Percentiles rank a stretch among this genome's conserved stretches.
Conservation (phyloP, 2,888 invertebrate genomes). For the Crossocerus cetratus region DNA sequence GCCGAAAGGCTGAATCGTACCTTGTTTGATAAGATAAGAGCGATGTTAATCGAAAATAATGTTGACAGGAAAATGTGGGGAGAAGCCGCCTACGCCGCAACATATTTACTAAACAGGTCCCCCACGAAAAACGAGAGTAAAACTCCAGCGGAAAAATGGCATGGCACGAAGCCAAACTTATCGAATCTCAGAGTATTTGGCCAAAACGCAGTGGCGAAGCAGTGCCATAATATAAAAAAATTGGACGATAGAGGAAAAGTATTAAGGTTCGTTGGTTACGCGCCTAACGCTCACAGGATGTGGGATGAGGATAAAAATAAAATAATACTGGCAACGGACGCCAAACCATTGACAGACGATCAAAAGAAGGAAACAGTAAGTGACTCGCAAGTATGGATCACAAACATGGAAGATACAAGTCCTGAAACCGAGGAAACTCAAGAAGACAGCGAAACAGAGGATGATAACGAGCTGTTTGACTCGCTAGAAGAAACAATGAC, state of each 20-base stretch:
- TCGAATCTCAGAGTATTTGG: conserved; percentile 64
- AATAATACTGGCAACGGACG: conserved; percentile 42
- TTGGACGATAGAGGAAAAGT: conserved; percentile 59
- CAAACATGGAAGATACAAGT: background rate
- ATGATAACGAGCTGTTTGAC: background rate
- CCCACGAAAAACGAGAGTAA: conserved; percentile 37
- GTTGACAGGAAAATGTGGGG: conserved; percentile 62
- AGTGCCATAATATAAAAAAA: conserved; percentile 54
- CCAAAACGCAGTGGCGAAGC: conserved; percentile 55
- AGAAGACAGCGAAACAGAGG: background rate
- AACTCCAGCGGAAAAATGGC: conserved; percentile 65
- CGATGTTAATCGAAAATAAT: conserved; percentile 56
- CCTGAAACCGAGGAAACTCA: background rate
- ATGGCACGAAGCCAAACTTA: conserved; percentile 57
- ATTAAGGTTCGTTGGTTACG: conserved; percentile 53
- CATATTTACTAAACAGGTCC: conserved; percentile 49
- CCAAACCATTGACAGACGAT: conserved; percentile 8
- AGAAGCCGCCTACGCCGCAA: conserved; percentile 16
- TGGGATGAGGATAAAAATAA: conserved; percentile 47
- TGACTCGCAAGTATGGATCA: background rate
- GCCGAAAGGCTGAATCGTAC: conserved; percentile 26
- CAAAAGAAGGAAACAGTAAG: background rate
- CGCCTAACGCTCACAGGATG: conserved; percentile 49
- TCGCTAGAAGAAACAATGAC: no score
- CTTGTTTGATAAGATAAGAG: conserved; percentile 22